A percentile compares a stretch with the other conserved stretches of the same genome.
phyloP scores from a whole-genome alignment of 2,113 vertebrate genomes.

The Thamnaconus septentrionalis region DNA sequence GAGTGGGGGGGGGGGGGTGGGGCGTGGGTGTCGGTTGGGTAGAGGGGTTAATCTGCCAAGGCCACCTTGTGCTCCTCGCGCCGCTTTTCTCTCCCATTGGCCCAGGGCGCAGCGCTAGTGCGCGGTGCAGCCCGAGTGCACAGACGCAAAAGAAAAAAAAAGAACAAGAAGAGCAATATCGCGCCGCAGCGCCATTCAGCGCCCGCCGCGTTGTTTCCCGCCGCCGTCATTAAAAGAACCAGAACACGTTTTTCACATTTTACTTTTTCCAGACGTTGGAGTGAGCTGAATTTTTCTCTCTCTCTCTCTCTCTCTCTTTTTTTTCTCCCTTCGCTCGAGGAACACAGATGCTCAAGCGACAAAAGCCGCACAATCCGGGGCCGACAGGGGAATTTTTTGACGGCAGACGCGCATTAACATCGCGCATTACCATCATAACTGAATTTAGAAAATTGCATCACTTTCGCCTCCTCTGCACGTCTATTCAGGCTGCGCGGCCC shows the following conservation, averaged over 20 bases:
- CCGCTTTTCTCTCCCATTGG: constrained; percentile 74
- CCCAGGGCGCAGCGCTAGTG: constrained; percentile 70
- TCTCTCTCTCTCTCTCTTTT: too few species aligned
- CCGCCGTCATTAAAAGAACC: constrained; percentile 77
- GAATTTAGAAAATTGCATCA: constrained; percentile 82
- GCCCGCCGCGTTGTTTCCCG: constrained; percentile 64
- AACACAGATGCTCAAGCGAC: constrained; percentile 67
- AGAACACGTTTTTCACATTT: constrained; percentile 74
- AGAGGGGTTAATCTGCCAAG: constrained; percentile 79
- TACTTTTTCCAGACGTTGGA: constrained; percentile 71
- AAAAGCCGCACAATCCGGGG: constrained; percentile 70
- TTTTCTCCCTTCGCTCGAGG: constrained; percentile 55
- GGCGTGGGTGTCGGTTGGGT: constrained; percentile 30
- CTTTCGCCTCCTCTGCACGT: constrained; percentile 79
- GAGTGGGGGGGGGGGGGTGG: too few species aligned
- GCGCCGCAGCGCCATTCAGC: constrained; percentile 68
- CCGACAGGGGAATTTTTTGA: constrained; percentile 75
- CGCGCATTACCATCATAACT: constrained; percentile 79
- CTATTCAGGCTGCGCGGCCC: constrained; percentile 76
- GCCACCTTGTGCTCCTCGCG: constrained; percentile 80
- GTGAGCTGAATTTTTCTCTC: constrained; percentile 68
- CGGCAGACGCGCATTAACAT: constrained; percentile 73
- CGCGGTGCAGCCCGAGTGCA: constrained; percentile 59
- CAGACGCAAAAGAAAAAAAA: constrained; percentile 65
- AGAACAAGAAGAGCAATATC: constrained; percentile 64